Evolutionary conservation across 2,797 vertebrate species (phyloP), one percentile per base, ranked within the genome.

Genomic region (Pterois miles): DNA sequence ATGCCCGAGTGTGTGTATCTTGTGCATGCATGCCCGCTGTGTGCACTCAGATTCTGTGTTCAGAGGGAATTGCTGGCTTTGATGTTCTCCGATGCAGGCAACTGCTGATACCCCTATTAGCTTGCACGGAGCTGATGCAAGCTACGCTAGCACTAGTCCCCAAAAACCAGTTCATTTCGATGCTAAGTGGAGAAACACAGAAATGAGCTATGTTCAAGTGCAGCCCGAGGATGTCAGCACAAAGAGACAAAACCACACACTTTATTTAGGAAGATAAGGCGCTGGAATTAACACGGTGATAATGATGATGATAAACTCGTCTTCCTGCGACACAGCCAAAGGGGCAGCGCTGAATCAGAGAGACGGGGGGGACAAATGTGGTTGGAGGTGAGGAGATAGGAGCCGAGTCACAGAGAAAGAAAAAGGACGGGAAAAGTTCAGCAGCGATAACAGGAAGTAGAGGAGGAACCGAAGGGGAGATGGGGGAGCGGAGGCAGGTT

Each of bases 31-130:
- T 90, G 91, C 89, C 94, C 94, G 82, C 93, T 82, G 81, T 54
- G 43, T 94, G 94, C 94, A 95, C 94, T 86, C 88, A 22, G 85
- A 89, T 89, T 91, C 79, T 84, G 80, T 89, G 89, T 91, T 92
- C 90, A 90, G 90, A 90, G 91, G 91, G 90, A 93, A 91, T 92
- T 88, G 92, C 92, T 91, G 12, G 69, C 93, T 95, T 96, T 96
- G 94, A 96, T 94, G 93, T 95, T 94, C 89, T 87, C 85, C 76
- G 85, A 87, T 90, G 91, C 90, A 91, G 91, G 90, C 92, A 93
- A 90, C 87, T 90, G 86, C 93, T 90, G 89, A 93, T 94, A 92
- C 92, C 92, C 94, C 89, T 84, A 93, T 94, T 95, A 93, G 90
- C 89, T 88, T 81, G 91, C 87, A 86, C 75, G 59, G 88, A 71